Evolutionary conservation across 2,797 vertebrate species (phyloP), one percentile per base, ranked within the genome.

Genomic region (Lagodon rhomboides): DNA sequence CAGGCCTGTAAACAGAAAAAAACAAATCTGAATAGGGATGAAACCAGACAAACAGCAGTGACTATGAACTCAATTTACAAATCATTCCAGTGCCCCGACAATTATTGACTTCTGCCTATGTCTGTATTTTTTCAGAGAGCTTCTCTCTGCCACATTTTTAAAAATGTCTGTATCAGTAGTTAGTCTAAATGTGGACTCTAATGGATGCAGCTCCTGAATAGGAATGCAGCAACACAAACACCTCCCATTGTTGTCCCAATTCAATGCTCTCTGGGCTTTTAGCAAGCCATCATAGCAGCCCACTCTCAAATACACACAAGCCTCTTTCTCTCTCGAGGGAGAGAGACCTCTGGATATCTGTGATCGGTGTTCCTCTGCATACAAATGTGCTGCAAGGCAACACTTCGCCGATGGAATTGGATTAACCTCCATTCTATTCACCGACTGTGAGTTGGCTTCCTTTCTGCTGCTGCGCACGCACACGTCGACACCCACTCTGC

Each of bases 331-430:
- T 51, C 41, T 27, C 16, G 13, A 62, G 64, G 43, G 61, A 65
- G 51, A 69, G 61, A 51, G 61, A 64, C 51, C 46, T 74, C 41
- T 80, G 61, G 30, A 80, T 74, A 46, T 83, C 65, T 80, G 43
- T 73, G 68, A 46, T 85, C 30, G 58, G 47, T 55, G 75, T 84
- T 76, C 76, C 15, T 34, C 82, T 79, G 83, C 80, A 91, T 85
- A 89, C 80, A 83, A 86, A 92, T 89, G 77, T 70, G 73, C 79
- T 81, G 63, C 84, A 77, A 79, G 75, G 71, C 74, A 85, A 64
- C 75, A 86, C 64, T 72, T 75, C 77, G 68, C 75, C n/a, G 17
- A 11, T 44, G 44, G 62, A 79, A 78, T 79, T 72, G 82, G 85
- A 91, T 89, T 89, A 93, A 75, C 81, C 73, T 80, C 65, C 58